phyloP scores from a whole-genome alignment of 2,797 vertebrate species.

The Pampus argenteus region DNA sequence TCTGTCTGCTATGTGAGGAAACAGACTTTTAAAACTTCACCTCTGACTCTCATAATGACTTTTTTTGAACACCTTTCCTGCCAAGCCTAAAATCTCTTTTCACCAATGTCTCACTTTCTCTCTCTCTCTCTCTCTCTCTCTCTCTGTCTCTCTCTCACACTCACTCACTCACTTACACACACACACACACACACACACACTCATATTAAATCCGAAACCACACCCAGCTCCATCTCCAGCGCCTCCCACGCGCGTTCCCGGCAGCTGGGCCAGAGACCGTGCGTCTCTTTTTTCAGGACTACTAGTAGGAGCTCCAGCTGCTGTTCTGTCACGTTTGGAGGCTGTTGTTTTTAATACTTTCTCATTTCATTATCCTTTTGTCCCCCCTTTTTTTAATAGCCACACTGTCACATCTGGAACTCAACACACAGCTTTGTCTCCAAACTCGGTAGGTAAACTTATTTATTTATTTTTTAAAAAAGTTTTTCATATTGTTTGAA shows the following conservation, averaged over 20 bases:
- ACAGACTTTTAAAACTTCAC: conserved; percentile 35
- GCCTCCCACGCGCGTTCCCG: conserved; percentile 61
- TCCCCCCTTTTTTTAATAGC: rapidly evolving
- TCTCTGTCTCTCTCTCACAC: too few species aligned
- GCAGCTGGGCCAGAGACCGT: conserved; percentile 40
- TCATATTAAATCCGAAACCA: conserved; percentile 69
- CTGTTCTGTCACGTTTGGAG: conserved; percentile 44
- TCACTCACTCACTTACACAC: neutral
- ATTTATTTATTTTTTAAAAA: neutral
- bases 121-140: too few species aligned
- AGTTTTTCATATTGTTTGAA: conserved; percentile 44
- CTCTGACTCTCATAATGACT: conserved; percentile 16
- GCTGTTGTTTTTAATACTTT: conserved; percentile 30
- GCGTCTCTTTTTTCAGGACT: conserved; percentile 46
- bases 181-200: neutral
- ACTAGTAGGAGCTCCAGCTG: conserved; percentile 44
- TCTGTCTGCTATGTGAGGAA: conserved; percentile 42
- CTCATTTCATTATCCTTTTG: neutral
- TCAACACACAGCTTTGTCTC: conserved; percentile 3
- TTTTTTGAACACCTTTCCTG: conserved; percentile 21
- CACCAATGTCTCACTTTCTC: too few species aligned
- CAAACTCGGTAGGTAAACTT: conserved; percentile 70
- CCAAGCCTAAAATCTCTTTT: conserved; percentile 26
- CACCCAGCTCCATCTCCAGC: conserved; percentile 69
- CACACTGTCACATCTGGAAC: conserved; percentile 36